Evolutionary conservation across 92 coral and sea anemone genomes (phyloP), one percentile per base, ranked within the genome.

Genomic region (Montipora capitata): DNA sequence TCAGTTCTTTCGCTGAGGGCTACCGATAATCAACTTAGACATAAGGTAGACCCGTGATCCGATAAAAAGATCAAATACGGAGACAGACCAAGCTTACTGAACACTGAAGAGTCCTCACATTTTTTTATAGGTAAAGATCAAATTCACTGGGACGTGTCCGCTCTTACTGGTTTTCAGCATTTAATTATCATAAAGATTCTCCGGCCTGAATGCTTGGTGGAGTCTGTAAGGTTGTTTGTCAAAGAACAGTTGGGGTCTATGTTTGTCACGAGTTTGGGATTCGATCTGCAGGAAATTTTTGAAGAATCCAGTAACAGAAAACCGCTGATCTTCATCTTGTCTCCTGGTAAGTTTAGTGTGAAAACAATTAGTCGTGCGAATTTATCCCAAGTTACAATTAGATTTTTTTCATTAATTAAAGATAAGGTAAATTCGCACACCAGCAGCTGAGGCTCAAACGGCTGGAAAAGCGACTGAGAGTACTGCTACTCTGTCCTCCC

Each of bases 231-330:
- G 44, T 56, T 89, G 80, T 97, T 97, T 76, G 98, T 97, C 42
- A 87, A 94, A 84, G 89, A 94, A 63, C 96, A 94, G 77, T 82
- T 97, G 84, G 99, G 99, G 10, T 70, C 89, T 2, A 89, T 84
- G 61, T 97, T 94, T 66, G 94, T 97, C 65, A 92, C 99, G 57
- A 96, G 90, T 27, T 86, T 92, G 4, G 98, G 96, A 3, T 95
- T 97, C 27, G 96, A 97, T 73, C 88, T 97, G 72, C 97, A 94
- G 81, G 99, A 97, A 88, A 93, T 97, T 5, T 97, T 68, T 49
- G 94, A 94, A 48, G 98, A 96, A 69, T 97, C 99, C 20, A 91
- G 88, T 52, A 89, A 93, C 49, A 87, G 94, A 73, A 96, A 93
- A 48, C 99, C 99, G 17, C 94, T 97, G 38, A 90, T 97, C 17